These are phyloP conservation scores for Eriosoma lanigerum DNA, from an alignment of 1,140 invertebrate genomes.

Conservation along the genomic window DNA sequence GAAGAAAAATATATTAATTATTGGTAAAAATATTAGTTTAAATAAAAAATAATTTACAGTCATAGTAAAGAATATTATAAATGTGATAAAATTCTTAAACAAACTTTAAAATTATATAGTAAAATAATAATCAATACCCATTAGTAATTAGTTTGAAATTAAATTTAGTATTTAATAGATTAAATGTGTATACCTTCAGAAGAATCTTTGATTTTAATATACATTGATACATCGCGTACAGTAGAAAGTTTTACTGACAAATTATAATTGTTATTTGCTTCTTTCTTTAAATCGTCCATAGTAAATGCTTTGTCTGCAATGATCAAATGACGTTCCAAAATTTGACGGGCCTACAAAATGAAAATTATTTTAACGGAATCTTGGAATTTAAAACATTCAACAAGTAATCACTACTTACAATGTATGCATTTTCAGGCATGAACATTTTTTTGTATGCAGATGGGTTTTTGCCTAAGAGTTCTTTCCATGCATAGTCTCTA, in stretches of 20 bases:
- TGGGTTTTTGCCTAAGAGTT: slow-evolving; percentile 69
- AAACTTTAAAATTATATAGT: too few species aligned
- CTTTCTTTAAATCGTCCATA: slow-evolving; percentile 73
- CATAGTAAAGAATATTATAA: too few species aligned
- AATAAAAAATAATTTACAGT: too few species aligned
- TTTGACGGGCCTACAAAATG: slow-evolving; percentile 68
- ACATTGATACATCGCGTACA: slow-evolving; percentile 68
- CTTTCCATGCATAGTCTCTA: slow-evolving; percentile 80
- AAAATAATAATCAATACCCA: too few species aligned
- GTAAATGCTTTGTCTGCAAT: slow-evolving; percentile 71
- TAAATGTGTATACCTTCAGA: not conserved
- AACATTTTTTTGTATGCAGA: slow-evolving; percentile 81
- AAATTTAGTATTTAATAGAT: too few species aligned
- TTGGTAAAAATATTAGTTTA: too few species aligned
- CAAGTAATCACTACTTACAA: slow-evolving; percentile 68
- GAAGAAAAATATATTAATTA: too few species aligned
- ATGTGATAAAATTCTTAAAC: too few species aligned
- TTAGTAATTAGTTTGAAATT: too few species aligned
- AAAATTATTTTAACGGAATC: slow-evolving; percentile 47
- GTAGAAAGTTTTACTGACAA: slow-evolving; percentile 65
- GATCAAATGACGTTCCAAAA: slow-evolving; percentile 79
- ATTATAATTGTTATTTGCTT: slow-evolving; percentile 62
- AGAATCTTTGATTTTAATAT: slow-evolving; percentile 21
- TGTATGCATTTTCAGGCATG: slow-evolving; percentile 76
- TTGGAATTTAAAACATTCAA: not conserved